A percentile compares a stretch with the other conserved stretches of the same genome.
phyloP scores from a whole-genome alignment of 2,888 invertebrate species.

The Andrena dorsata region DNA sequence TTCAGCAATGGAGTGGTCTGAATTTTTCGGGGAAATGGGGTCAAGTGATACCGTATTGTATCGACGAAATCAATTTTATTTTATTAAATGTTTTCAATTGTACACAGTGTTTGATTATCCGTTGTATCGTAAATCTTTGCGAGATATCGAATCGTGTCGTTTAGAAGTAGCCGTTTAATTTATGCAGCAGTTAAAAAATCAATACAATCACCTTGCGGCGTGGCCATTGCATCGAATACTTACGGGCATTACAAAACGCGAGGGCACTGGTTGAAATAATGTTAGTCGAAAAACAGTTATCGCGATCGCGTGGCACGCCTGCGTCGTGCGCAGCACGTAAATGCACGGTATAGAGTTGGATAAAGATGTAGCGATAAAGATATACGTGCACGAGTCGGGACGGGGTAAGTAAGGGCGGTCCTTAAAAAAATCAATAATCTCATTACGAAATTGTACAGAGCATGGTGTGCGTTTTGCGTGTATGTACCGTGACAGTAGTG shows the following conservation, averaged over 20 bases:
- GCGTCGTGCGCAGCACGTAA: constrained; percentile 46
- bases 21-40: background rate
- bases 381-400: constrained; percentile 2
- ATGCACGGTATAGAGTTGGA: constrained; percentile 30
- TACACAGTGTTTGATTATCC: no score
- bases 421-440: constrained; percentile 70
- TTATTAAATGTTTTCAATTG: background rate
- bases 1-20: background rate
- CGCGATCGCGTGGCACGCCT: constrained; percentile 49
- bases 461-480: constrained; percentile 21
- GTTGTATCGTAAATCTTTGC: background rate
- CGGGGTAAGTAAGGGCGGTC: constrained; percentile 32
- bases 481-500: constrained; percentile 28
- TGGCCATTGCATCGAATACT: constrained; percentile 40
- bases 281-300: constrained; percentile 45
- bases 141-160: background rate
- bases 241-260: constrained; percentile 37
- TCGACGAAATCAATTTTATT: constrained; percentile 10
- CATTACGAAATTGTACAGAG: constrained; percentile 65
- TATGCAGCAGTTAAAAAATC: constrained; percentile 44
- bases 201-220: constrained; percentile 46
- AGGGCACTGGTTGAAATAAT: constrained; percentile 45
- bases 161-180: constrained; percentile 30
- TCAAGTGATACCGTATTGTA: background rate
- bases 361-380: constrained; percentile 44